These are phyloP conservation scores for Pluvialis apricaria DNA, from an alignment of 2,113 vertebrate species.

Conservation along the genomic window DNA sequence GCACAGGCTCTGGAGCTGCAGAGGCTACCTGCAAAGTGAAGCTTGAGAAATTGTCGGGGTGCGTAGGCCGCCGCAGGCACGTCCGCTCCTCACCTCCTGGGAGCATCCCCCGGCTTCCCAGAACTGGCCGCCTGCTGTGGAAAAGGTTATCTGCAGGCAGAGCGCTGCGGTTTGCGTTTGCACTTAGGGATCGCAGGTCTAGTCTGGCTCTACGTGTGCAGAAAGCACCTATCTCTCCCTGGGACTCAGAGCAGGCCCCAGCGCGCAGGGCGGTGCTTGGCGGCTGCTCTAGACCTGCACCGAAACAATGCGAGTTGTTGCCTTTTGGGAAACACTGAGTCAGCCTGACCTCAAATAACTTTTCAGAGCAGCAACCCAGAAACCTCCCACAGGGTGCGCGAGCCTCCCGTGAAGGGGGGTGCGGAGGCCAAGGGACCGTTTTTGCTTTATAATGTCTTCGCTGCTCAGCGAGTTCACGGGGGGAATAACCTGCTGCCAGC, in stretches of 20 bases:
- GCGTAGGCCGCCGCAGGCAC: background rate
- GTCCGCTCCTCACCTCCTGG: background rate
- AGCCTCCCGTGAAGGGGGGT: background rate
- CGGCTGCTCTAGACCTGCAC: rapidly evolving
- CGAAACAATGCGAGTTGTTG: background rate
- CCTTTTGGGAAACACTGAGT: slow-evolving; percentile 5
- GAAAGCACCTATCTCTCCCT: background rate
- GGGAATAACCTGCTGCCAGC: background rate
- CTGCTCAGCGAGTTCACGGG: rapidly evolving
- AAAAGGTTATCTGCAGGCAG: background rate
- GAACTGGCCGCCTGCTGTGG: background rate
- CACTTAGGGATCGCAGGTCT: background rate
- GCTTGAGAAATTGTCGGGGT: background rate
- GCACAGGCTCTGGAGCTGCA: background rate
- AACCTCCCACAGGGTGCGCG: background rate
- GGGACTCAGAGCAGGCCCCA: background rate
- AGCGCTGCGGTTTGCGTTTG: background rate
- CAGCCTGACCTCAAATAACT: slow-evolving; percentile 16
- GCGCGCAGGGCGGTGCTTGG: rapidly evolving
- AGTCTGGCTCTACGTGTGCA: background rate
- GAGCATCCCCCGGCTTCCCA: background rate
- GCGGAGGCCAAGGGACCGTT: background rate
- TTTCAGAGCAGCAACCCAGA: background rate
- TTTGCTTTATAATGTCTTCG: background rate
- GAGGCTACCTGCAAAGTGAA: background rate